Base-by-base conservation (phyloP, 2,113 vertebrate genomes). In the Indicator maculatus region DNA sequence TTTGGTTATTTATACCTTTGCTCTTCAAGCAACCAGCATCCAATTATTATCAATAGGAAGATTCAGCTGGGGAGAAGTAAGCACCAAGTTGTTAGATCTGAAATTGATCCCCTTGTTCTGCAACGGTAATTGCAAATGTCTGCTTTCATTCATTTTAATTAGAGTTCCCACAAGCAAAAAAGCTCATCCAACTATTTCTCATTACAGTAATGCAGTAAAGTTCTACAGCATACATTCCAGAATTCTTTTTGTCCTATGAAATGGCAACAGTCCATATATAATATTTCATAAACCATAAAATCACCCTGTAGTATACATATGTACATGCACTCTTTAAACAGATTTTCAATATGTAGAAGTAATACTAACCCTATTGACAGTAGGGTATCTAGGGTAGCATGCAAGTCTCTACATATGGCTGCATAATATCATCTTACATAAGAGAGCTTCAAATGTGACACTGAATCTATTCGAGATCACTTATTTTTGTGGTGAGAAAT, bases 91-190 rank as follows among this genome's bases (percentile, higher is more conserved):
- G 39, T 73, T 86, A 70, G 10, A 71, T 61, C 14, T 88, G 55
- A 91, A 89, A 73, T 15, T 17, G 44, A 74, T 44, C 28, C 9
- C 19, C 17, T 80, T 88, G n/a, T 47, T 77, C 64, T 83, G 9
- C 10, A 82, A 30, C 17, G 9, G 24, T 56, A 92, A 83, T 90
- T 91, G 39, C 45, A 89, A 82, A 91, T 80, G 28, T 45, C 44
- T 66, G 28, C 26, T 74, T 92, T 96, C 44, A 91, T 77, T 91
- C 64, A 89, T 92, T 95, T 91, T 94, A 94, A 89, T 95, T 87
- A 73, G 71, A 63, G 4, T 66, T 86, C 50, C 45, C 26, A 70
- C 11, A 73, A n/a, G 73, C 81, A 85, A 84, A 44, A 67, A 33
- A 56, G 1, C 47, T 16, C 9, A 72, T 69, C 36, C 24, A 58